Percentiles rank a stretch among this genome's conserved stretches.
These are phyloP conservation scores for Pristionchus maxplancki DNA, from an alignment of 2,888 invertebrate genomes.

Conservation along the genomic window DNA sequence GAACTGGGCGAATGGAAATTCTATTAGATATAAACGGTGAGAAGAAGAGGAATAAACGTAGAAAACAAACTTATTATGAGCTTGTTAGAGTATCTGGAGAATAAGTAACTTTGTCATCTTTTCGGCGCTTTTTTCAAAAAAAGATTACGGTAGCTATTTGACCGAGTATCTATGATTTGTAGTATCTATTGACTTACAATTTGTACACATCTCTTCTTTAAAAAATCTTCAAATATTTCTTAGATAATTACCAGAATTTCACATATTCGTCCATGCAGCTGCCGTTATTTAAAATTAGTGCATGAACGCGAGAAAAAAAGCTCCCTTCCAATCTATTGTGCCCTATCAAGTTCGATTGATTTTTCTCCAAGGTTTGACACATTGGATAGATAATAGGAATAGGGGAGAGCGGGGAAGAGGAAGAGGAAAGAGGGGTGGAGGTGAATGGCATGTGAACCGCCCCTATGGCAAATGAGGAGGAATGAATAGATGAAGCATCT, in stretches of 20 bases:
- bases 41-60: background rate
- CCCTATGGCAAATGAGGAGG: slow-evolving; percentile 22
- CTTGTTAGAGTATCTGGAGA: background rate
- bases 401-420: slow-evolving; percentile 30
- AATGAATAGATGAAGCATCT: slow-evolving; percentile 41
- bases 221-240: no score
- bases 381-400: slow-evolving; percentile 32
- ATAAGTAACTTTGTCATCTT: background rate
- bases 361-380: slow-evolving; percentile 33
- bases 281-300: no score
- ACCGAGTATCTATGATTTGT: background rate
- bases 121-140: background rate
- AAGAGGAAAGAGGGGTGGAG: background rate
- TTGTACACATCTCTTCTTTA: no score
- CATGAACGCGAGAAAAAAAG: no score
- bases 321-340: background rate
- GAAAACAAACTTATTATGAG: background rate
- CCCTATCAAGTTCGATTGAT: slow-evolving; percentile 16
- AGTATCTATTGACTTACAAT: background rate
- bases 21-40: background rate
- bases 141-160: background rate
- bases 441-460: slow-evolving; percentile 41
- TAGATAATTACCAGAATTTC: no score
- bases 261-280: no score
- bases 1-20: background rate